phyloP scores from a whole-genome alignment of 2,888 invertebrate species.

The Acronicta aceris region DNA sequence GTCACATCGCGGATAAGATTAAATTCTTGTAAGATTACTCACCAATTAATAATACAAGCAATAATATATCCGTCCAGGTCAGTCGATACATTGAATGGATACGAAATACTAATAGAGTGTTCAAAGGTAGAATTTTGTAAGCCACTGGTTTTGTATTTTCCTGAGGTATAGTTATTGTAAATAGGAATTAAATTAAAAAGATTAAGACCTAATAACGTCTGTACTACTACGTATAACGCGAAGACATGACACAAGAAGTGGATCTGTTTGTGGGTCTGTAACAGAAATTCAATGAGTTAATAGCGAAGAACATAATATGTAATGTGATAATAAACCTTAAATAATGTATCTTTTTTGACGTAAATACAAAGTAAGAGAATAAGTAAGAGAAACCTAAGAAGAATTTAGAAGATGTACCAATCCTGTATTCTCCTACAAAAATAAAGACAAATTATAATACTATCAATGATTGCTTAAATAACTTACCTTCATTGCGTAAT shows the following conservation, averaged over 20 bases:
- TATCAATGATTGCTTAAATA: too few relatives aligned
- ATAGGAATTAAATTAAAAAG: slow-evolving; percentile 32
- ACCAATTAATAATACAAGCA: slow-evolving; percentile 32
- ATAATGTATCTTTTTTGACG: too few relatives aligned
- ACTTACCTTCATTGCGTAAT: slow-evolving; percentile 48
- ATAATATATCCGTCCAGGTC: slow-evolving; percentile 29
- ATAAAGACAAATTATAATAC: too few relatives aligned
- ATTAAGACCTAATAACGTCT: slow-evolving; percentile 5
- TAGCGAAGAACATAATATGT: too few relatives aligned
- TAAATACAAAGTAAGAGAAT: too few relatives aligned
- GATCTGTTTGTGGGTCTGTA: slow-evolving; percentile 28
- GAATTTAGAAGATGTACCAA: too few relatives aligned
- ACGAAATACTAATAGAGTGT: slow-evolving; percentile 36
- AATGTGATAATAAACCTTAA: too few relatives aligned
- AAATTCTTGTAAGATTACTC: slow-evolving; percentile 4
- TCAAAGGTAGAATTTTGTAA: slow-evolving; percentile 34
- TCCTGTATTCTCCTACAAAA: too few relatives aligned
- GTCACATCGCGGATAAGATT: too few relatives aligned
- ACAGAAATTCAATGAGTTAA: background rate
- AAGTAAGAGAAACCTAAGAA: too few relatives aligned
- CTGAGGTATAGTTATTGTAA: slow-evolving; percentile 28
- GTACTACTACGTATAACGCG: slow-evolving; percentile 5
- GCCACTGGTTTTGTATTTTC: slow-evolving; percentile 7
- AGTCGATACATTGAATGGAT: slow-evolving; percentile 40
- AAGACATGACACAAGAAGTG: slow-evolving; percentile 19